Conservation (phyloP, 92 coral and sea anemone species). For the Actinernus sp. region DNA sequence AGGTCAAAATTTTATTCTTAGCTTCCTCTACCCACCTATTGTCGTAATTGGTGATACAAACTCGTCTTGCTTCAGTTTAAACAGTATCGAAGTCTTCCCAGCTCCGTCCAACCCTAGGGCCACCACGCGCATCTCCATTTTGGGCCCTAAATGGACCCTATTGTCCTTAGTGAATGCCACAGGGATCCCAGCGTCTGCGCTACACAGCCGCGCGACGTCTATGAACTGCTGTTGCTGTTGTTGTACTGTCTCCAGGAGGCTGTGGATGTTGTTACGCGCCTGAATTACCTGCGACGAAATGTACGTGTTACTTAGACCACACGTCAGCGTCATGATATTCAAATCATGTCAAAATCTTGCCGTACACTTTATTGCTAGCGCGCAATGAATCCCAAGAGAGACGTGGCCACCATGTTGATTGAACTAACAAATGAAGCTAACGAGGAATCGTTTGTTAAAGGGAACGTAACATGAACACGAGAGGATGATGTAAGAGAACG, state of each 20-base stretch:
- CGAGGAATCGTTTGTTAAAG: no score
- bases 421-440: no score
- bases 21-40: conserved; percentile 86
- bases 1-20: no score
- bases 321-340: no score
- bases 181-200: conserved; percentile 94
- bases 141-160: conserved; percentile 97
- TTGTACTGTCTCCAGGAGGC: conserved; percentile 93
- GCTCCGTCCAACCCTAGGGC: conserved; percentile 99
- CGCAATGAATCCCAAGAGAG: no score
- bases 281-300: conserved; percentile 77
- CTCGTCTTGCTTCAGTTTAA: conserved; percentile 97
- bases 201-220: conserved; percentile 90
- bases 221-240: conserved; percentile 98
- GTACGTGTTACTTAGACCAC: no score
- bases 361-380: not conserved
- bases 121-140: conserved; percentile 99
- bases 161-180: conserved; percentile 99
- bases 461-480: no score
- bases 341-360: no score
- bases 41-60: conserved; percentile 96
- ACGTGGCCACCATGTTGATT: no score
- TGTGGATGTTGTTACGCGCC: conserved; percentile 90
- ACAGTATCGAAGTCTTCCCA: conserved; percentile 97
- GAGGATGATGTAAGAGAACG: no score